Conservation (phyloP, 2,888 invertebrate genomes). For the Acronicta leporina region DNA sequence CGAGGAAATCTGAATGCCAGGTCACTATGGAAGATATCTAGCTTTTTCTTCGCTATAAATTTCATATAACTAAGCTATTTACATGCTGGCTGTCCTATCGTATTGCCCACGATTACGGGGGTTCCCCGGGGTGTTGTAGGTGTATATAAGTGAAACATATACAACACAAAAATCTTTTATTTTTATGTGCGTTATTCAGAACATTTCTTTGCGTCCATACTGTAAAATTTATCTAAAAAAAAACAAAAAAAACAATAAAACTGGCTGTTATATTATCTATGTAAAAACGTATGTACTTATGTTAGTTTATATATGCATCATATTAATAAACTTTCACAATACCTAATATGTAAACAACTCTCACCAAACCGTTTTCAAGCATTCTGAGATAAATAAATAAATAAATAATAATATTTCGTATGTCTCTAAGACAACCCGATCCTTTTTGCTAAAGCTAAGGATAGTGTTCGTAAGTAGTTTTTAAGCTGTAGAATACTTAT, state of each 20-base stretch:
- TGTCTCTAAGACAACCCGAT: constrained; percentile 6
- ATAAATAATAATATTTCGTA: constrained; percentile 16
- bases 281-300: no score
- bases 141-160: no score
- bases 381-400: no score
- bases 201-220: no score
- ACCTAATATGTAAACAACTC: no score
- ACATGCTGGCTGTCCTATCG: constrained; percentile 28
- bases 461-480: constrained; percentile 23
- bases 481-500: constrained; percentile 26
- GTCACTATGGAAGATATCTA: constrained; percentile 59
- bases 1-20: constrained; percentile 66
- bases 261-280: no score
- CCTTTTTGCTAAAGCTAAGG: constrained; percentile 17
- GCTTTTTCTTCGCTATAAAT: constrained; percentile 52
- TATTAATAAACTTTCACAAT: background rate
- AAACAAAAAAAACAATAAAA: no score
- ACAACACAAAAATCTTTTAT: no score
- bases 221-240: no score
- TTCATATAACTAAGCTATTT: constrained; percentile 46
- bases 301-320: constrained; percentile 1
- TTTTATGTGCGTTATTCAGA: no score
- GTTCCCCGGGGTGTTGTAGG: constrained; percentile 5
- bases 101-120: constrained; percentile 7
- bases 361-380: no score